Conservation (phyloP, 1,140 invertebrate species). For the Delia radicum region DNA sequence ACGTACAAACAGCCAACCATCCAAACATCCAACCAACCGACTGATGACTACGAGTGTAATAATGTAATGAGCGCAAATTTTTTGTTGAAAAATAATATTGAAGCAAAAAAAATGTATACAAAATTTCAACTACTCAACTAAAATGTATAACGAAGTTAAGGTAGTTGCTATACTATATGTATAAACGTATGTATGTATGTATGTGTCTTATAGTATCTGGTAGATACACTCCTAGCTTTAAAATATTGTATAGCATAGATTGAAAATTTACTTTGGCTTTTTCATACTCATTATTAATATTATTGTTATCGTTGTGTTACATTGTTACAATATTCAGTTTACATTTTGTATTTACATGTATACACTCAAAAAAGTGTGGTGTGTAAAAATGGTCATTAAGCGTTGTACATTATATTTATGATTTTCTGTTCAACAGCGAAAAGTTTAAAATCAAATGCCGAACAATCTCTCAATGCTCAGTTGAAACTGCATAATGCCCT, state of each 20-base stretch:
- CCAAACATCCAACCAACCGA: not conserved
- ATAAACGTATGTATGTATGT: not conserved
- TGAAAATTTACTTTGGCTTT: not conserved
- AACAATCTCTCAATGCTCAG: no score
- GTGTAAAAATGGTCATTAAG: no score
- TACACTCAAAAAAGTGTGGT: not conserved
- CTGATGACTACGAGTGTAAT: not conserved
- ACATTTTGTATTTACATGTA: no score
- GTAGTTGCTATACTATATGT: no score
- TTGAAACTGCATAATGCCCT: no score
- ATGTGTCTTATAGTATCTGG: not conserved
- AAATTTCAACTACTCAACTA: not conserved
- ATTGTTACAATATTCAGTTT: not conserved
- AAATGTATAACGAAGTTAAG: no score
- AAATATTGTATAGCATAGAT: not conserved
- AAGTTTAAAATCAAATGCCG: no score
- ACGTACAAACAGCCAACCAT: not conserved
- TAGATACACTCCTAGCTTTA: not conserved
- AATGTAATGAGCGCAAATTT: conserved; percentile 1
- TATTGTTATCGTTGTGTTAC: not conserved
- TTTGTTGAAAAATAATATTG: not conserved
- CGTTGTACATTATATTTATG: no score
- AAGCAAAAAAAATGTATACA: not conserved
- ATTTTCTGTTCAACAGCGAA: no score
- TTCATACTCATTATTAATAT: not conserved